Percentiles rank a stretch among this genome's conserved stretches.
phyloP scores from a whole-genome alignment of 2,888 invertebrate genomes.

The Hypolimnas misippus region DNA sequence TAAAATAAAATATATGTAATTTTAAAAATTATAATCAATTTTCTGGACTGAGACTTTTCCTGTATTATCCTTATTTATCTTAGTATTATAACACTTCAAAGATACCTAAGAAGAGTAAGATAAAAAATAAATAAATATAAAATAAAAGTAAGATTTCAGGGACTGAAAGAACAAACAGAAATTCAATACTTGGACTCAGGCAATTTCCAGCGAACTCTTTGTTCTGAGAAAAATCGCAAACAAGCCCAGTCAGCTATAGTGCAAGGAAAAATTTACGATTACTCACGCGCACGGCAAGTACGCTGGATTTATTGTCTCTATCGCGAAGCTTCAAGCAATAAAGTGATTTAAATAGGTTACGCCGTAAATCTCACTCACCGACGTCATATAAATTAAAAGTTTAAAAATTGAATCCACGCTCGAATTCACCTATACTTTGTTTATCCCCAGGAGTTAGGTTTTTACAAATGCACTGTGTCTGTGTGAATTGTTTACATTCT shows the following conservation, averaged over 20 bases:
- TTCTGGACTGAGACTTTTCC: too few relatives aligned
- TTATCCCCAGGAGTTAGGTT: slow-evolving; percentile 1
- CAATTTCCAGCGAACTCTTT: neutral
- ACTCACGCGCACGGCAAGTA: slow-evolving; percentile 54
- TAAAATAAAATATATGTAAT: too few relatives aligned
- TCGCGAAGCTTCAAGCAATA: slow-evolving; percentile 54
- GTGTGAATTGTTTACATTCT: neutral
- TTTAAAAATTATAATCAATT: too few relatives aligned
- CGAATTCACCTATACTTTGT: slow-evolving; percentile 24
- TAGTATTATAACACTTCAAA: too few relatives aligned
- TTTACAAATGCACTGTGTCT: neutral
- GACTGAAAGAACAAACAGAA: too few relatives aligned
- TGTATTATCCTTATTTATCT: too few relatives aligned
- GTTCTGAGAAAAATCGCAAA: slow-evolving; percentile 7
- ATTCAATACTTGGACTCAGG: too few relatives aligned
- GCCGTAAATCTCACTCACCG: slow-evolving; percentile 47
- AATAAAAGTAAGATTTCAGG: too few relatives aligned
- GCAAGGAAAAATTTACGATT: slow-evolving; percentile 69
- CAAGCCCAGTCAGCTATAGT: slow-evolving; percentile 53
- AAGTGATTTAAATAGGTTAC: slow-evolving; percentile 62
- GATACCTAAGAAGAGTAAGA: too few relatives aligned
- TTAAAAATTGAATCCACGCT: slow-evolving; percentile 36
- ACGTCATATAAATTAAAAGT: slow-evolving; percentile 44
- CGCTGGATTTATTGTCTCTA: slow-evolving; percentile 65
- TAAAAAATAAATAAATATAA: too few relatives aligned